Base-by-base conservation (phyloP, 2,797 vertebrate genomes). In the Sebastes taczanowskii region DNA sequence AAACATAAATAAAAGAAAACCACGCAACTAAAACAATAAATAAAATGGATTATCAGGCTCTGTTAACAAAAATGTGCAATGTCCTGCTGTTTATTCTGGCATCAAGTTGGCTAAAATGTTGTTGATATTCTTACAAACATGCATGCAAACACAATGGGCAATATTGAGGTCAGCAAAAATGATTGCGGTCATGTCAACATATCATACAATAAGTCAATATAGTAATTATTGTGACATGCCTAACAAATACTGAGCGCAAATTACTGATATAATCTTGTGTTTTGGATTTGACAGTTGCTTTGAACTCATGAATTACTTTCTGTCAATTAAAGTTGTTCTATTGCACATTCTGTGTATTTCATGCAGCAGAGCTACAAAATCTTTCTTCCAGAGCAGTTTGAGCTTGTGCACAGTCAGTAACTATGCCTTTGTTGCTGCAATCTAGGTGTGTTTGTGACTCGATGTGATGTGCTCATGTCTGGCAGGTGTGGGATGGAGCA, bases 401-500 rank as follows among this genome's bases (percentile, higher is more conserved):
- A 68, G 53, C 9, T 65, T 60, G n/a, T 74, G 32, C 20, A 74
- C 59, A 61, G 7, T 32, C 55, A 16, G 60, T 53, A 29, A 60
- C 32, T 29, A 53, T 7, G 46, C 13, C 42, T 80, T 67, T 71
- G 63, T 27, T 52, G 38, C 35, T 7, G 49, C 25, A 42, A 65
- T 78, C 42, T 22, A n/a, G 14, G 27, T 81, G 29, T 83, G 29
- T 89, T 78, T 83, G 63, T 67, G 67, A 70, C 42, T 60, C 68
- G 30, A 78, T 74, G 52, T 6, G 0, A 56, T 69, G 58, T 78
- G 63, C 14, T 55, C 75, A 6, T 81, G 56, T 89, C 60, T 85
- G 34, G 56, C 84, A 99, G 98, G 95, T 99, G 29, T 99, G 98
- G 98, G 96, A 99, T 38, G 98, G 96, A 60, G 96, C 96, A 52